Conservation (phyloP, 2,113 vertebrate genomes). For the Tamias sibiricus region DNA sequence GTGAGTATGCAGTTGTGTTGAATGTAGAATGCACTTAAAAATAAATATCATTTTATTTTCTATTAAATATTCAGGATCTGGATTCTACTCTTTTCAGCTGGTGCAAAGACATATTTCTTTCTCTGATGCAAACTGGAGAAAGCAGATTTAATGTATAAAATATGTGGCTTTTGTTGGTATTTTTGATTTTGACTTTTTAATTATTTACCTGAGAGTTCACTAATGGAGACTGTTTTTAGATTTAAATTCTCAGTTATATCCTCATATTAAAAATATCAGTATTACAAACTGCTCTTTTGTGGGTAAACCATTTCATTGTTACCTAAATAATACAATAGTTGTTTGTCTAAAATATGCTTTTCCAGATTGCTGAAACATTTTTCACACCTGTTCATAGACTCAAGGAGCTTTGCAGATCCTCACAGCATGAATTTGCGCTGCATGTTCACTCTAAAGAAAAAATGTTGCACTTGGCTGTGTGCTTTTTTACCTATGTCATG, state of each 20-base stretch:
- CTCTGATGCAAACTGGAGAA: conserved; percentile 80
- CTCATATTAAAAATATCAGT: conserved; percentile 55
- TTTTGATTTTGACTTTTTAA: conserved; percentile 79
- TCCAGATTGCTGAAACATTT: conserved; percentile 74
- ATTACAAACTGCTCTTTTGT: conserved; percentile 59
- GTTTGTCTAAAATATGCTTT: conserved; percentile 80
- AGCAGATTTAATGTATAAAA: conserved; percentile 68
- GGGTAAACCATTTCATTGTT: conserved; percentile 81
- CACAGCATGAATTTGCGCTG: conserved; percentile 87
- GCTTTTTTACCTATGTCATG: conserved; percentile 86
- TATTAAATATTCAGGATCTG: conserved; percentile 90
- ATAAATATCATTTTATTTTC: conserved; percentile 91
- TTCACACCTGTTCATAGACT: conserved; percentile 84
- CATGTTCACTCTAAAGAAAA: conserved; percentile 83
- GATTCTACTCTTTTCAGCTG: conserved; percentile 83
- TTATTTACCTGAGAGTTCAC: conserved; percentile 74
- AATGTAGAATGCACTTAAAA: conserved; percentile 89
- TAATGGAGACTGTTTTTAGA: conserved; percentile 40
- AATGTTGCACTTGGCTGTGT: conserved; percentile 77
- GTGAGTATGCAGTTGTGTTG: conserved; percentile 87
- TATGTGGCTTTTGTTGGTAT: conserved; percentile 58
- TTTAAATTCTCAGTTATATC: conserved; percentile 50
- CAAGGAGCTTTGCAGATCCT: conserved; percentile 81
- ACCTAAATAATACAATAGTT: conserved; percentile 74
- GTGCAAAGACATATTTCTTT: conserved; percentile 83